A percentile compares a stretch with the other conserved stretches of the same genome.
Evolutionary conservation across 1,140 invertebrate genomes (phyloP).

Genomic region (Zaprionus inermis): DNA sequence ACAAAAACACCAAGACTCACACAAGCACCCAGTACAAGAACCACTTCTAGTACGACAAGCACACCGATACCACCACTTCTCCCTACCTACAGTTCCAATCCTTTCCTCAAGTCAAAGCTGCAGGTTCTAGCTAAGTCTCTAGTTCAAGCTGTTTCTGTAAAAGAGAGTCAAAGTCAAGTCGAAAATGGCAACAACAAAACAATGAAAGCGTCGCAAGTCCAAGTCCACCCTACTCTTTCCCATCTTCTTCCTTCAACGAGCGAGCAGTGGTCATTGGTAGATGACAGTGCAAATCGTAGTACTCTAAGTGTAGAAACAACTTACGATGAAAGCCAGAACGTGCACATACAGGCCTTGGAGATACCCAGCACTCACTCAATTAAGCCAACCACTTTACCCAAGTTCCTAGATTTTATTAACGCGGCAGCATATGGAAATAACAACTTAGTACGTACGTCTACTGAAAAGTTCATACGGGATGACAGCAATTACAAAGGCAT

Average conservation of each 20-base stretch:
- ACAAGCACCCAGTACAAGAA: slow-evolving; percentile 47
- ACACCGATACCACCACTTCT: slow-evolving; percentile 29
- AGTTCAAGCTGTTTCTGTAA: slow-evolving; percentile 45
- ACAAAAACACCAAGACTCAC: slow-evolving; percentile 42
- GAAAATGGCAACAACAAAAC: slow-evolving; percentile 20
- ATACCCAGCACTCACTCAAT: slow-evolving; percentile 47
- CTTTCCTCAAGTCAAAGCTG: slow-evolving; percentile 69
- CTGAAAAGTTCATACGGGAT: slow-evolving; percentile 31
- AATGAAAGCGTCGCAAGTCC: slow-evolving; percentile 17
- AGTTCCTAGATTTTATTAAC: slow-evolving; percentile 68
- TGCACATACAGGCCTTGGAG: slow-evolving; percentile 60
- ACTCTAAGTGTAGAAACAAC: slow-evolving; percentile 56
- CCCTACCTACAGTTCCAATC: slow-evolving; percentile 62
- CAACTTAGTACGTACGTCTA: slow-evolving; percentile 49
- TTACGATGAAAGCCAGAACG: slow-evolving; percentile 68
- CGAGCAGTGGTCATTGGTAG: slow-evolving; percentile 34
- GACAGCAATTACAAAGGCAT: slow-evolving; percentile 15
- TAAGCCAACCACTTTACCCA: slow-evolving; percentile 57
- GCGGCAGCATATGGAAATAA: slow-evolving; percentile 61
- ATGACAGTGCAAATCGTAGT: slow-evolving; percentile 45
- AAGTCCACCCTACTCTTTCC: slow-evolving; percentile 8
- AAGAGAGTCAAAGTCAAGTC: slow-evolving; percentile 23
- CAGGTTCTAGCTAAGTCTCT: slow-evolving; percentile 57
- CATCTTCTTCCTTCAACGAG: slow-evolving; percentile 9
- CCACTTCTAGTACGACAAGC: slow-evolving; percentile 28